Evolutionary conservation across 2,888 invertebrate species (phyloP).

Genomic region (Criorhina ranunculi): DNA sequence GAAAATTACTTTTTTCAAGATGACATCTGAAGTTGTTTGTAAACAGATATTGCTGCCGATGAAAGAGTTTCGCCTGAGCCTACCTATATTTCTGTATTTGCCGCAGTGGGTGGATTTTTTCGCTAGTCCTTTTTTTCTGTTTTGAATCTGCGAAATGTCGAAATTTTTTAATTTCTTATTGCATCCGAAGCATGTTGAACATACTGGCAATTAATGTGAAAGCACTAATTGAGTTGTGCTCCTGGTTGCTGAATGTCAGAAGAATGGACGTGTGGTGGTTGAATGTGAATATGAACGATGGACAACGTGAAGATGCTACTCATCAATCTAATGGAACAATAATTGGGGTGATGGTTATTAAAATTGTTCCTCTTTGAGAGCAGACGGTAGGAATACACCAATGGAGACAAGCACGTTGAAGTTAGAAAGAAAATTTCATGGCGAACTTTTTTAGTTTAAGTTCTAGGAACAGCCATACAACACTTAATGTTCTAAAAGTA

Average conservation of each 20-base stretch:
- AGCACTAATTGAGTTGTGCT: slow-evolving; percentile 64
- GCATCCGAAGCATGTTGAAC: slow-evolving; percentile 36
- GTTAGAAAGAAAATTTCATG: too few relatives aligned
- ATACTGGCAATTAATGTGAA: slow-evolving; percentile 70
- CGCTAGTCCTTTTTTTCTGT: slow-evolving; percentile 1
- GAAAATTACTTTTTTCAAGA: slow-evolving; percentile 84
- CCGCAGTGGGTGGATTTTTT: slow-evolving; percentile 36
- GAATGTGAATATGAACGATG: slow-evolving; percentile 8
- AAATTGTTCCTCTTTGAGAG: slow-evolving; percentile 9
- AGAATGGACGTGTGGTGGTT: background rate
- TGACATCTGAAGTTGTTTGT: slow-evolving; percentile 84
- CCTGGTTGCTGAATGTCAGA: background rate
- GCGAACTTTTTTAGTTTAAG: too few relatives aligned
- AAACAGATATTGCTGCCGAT: slow-evolving; percentile 81
- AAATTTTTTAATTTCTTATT: slow-evolving; percentile 69
- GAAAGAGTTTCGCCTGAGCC: slow-evolving; percentile 66
- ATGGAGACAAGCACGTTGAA: too few relatives aligned
- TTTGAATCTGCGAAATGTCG: slow-evolving; percentile 57
- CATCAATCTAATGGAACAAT: slow-evolving; percentile 49
- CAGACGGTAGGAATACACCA: background rate
- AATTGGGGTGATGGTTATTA: slow-evolving; percentile 10
- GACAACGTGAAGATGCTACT: slow-evolving; percentile 20
- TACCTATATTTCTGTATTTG: slow-evolving; percentile 34
- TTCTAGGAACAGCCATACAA: too few relatives aligned
- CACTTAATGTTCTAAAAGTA: too few relatives aligned